Percentiles rank a stretch among this genome's conserved stretches.
phyloP scores from a whole-genome alignment of 2,797 vertebrate species.

The Apogon hyalosoma region DNA sequence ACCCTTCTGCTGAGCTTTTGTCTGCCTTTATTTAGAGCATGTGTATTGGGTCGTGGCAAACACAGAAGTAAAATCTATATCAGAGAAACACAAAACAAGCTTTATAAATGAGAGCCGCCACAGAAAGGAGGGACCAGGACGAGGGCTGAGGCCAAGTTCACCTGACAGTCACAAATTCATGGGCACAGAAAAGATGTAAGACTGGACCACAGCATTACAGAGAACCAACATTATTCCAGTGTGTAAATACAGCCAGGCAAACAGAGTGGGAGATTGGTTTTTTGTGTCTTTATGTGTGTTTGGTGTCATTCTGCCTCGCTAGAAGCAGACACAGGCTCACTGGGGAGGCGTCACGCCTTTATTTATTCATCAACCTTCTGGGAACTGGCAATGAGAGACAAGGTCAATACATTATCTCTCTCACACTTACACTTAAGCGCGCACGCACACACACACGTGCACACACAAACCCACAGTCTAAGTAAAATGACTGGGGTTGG shows the following conservation, averaged over 20 bases:
- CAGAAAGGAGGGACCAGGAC: no score
- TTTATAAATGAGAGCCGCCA: no score
- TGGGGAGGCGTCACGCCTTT: constrained; percentile 69
- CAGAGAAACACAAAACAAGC: no score
- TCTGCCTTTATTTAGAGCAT: no score
- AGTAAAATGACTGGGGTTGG: no score
- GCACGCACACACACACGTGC: not conserved
- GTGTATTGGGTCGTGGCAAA: no score
- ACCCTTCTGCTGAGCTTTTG: no score
- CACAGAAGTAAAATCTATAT: no score
- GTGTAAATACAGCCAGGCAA: constrained; percentile 54
- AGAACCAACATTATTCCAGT: constrained; percentile 62
- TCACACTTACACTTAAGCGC: constrained; percentile 1
- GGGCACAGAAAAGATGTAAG: constrained; percentile 41
- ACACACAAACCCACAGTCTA: not conserved
- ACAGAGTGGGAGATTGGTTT: constrained; percentile 45
- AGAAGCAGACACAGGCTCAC: constrained; percentile 60
- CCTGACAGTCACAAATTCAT: constrained; percentile 10
- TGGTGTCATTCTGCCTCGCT: constrained; percentile 60
- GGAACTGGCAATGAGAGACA: constrained; percentile 74
- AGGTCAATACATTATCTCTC: constrained; percentile 69
- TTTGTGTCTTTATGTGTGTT: constrained; percentile 18
- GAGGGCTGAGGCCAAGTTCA: no score
- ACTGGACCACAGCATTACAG: constrained; percentile 36
- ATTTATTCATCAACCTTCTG: constrained; percentile 82